phyloP scores from a whole-genome alignment of 2,113 vertebrate genomes.

The Channa argus region DNA sequence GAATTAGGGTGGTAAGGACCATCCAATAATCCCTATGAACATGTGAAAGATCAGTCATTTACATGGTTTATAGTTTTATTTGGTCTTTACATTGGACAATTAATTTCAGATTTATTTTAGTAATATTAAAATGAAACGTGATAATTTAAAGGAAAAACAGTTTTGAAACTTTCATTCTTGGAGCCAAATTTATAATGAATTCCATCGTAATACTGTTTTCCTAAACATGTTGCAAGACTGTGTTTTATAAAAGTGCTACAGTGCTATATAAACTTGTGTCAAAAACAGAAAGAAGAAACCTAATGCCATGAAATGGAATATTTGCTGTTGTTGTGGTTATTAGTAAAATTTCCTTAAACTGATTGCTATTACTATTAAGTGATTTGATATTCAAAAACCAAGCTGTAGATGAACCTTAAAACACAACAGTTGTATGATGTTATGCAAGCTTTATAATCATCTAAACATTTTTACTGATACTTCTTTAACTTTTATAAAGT shows the following conservation, averaged over 20 bases:
- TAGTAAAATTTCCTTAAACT: neutral
- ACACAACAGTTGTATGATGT: too few relatives aligned
- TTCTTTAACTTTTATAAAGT: too few relatives aligned
- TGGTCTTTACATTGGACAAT: neutral
- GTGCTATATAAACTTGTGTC: neutral
- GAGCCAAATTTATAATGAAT: neutral
- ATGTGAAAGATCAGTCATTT: neutral
- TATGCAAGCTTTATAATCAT: too few relatives aligned
- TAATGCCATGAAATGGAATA: too few relatives aligned
- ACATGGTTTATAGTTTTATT: neutral
- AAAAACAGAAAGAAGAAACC: neutral
- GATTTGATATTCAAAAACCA: neutral
- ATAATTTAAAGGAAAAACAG: too few relatives aligned
- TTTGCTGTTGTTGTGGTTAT: too few relatives aligned
- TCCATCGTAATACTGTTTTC: too few relatives aligned
- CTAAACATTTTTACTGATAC: too few relatives aligned
- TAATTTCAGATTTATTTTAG: neutral
- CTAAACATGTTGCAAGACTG: too few relatives aligned
- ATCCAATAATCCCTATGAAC: conserved; percentile 39
- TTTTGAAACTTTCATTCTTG: neutral
- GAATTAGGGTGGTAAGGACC: conserved; percentile 36
- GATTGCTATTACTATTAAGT: neutral
- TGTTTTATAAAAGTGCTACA: neutral
- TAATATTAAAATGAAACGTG: neutral
- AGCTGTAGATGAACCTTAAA: too few relatives aligned